phyloP scores from a whole-genome alignment of 2,888 invertebrate species.

The Rhagonycha lutea region DNA sequence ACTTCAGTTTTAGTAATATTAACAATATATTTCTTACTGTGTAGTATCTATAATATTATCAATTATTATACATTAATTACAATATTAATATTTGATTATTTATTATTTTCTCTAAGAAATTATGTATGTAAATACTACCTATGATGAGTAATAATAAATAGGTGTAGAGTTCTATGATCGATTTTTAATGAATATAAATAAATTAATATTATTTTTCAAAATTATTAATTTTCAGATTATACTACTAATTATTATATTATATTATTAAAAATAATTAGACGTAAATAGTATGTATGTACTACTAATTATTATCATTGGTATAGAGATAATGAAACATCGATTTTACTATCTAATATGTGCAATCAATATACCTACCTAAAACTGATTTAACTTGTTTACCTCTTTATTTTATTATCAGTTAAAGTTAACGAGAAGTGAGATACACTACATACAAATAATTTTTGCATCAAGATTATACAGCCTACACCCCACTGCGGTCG shows the following conservation, averaged over 20 bases:
- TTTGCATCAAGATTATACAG: conserved; percentile 39
- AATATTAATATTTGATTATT: not conserved
- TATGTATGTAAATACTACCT: not conserved
- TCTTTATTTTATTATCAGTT: conserved; percentile 29
- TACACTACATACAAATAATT: conserved; percentile 32
- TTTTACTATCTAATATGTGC: not conserved
- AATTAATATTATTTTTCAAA: not conserved
- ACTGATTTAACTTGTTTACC: conserved; percentile 17
- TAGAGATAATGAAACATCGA: not conserved
- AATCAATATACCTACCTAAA: not conserved
- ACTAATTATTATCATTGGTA: not conserved
- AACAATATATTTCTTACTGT: too few relatives aligned
- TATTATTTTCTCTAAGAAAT: not conserved
- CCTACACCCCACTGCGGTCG: conserved; percentile 36
- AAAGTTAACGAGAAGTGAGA: conserved; percentile 30
- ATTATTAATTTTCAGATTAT: not conserved
- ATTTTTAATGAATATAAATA: not conserved
- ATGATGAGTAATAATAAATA: not conserved
- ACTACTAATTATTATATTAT: not conserved
- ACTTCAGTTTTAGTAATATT: too few relatives aligned
- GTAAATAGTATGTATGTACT: too few relatives aligned
- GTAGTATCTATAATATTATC: too few relatives aligned
- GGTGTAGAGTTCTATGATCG: not conserved
- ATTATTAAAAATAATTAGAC: not conserved
- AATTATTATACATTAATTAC: not conserved